phyloP scores from a whole-genome alignment of 2,888 invertebrate species.

The Corythucha ciliata region DNA sequence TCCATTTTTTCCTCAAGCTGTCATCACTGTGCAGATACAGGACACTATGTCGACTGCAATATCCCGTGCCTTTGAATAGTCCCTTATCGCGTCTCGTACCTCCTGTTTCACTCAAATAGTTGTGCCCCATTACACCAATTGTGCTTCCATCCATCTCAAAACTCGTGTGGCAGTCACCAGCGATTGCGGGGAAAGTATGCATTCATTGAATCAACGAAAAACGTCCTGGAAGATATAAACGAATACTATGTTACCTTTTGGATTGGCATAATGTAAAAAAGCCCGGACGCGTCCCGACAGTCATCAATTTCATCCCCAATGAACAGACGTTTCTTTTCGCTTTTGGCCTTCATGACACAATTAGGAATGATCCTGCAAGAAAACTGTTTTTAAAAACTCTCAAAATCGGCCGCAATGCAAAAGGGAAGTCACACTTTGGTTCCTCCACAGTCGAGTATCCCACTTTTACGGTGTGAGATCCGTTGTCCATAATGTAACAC shows the following conservation, averaged over 20 bases:
- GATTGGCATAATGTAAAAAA: conserved; percentile 87
- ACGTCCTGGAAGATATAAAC: background rate
- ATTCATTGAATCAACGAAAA: background rate
- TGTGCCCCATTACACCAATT: too few species aligned
- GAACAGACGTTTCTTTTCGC: conserved; percentile 86
- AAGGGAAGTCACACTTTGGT: conserved; percentile 50
- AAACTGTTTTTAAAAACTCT: conserved; percentile 16
- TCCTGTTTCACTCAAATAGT: too few species aligned
- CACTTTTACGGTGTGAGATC: conserved; percentile 76
- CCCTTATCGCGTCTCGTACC: too few species aligned
- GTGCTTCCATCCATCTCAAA: too few species aligned
- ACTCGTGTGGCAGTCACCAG: too few species aligned
- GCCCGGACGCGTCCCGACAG: conserved; percentile 87
- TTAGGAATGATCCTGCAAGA: conserved; percentile 68
- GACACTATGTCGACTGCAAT: too few species aligned
- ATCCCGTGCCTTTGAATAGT: too few species aligned
- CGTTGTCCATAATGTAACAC: conserved; percentile 80
- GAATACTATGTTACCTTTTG: conserved; percentile 53
- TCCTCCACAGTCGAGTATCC: conserved; percentile 60
- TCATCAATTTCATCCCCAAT: conserved; percentile 92
- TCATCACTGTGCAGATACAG: too few species aligned
- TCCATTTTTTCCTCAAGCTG: too few species aligned
- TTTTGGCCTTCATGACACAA: conserved; percentile 96
- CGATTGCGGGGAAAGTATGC: too few species aligned
- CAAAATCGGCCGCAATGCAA: background rate